Evolutionary conservation across 2,113 vertebrate species (phyloP), one percentile per base, ranked within the genome.

Genomic region (Synodontis membranacea): DNA sequence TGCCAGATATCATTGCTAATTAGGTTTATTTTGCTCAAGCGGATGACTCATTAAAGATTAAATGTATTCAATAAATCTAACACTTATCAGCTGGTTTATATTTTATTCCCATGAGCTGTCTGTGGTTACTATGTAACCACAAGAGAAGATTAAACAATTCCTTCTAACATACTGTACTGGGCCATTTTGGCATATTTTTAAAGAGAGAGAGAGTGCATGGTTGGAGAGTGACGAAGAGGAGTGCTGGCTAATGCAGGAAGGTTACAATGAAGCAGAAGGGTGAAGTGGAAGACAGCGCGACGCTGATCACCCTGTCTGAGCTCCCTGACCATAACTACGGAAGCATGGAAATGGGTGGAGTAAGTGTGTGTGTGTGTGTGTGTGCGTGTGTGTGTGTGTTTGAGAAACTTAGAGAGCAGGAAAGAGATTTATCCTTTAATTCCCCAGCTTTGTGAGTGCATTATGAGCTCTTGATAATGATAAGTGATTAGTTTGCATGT

Each of bases 291-390:
- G 94, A 94, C 90, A 85, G 23, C 2, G 7, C 86, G 48, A 92
- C 85, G 0, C 93, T 95, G 60, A 93, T 95, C 9, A 15, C 76
- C 87, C 88, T 95, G 88, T 92, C 91, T 12, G 85, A 80, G 5
- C 80, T 74, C 25, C 50, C n/a, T 0, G 91, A 93, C 70, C 85
- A 31, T n/a, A 89, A 50, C 89, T 94, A 95, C 3, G 94, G 93
- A 83, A 94, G 92, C 88, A 86, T 93, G 76, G 44, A 84, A 11
- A 17, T 54, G 86, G 75, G 0, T 87, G 89, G 88, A 90, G 87
- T 39, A 82, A 80, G 75, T 62, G 3, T 34, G 8, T 39, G 34
- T 68, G 14, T 68, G 66, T 68, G 66, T 68, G 34, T 68, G 34
- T 19, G 66, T 70, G 34, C 39, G 66, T 42, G 68, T 72, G 79